These are phyloP conservation scores for Mesoligia furuncula DNA, from an alignment of 2,888 invertebrate genomes.

Conservation along the genomic window DNA sequence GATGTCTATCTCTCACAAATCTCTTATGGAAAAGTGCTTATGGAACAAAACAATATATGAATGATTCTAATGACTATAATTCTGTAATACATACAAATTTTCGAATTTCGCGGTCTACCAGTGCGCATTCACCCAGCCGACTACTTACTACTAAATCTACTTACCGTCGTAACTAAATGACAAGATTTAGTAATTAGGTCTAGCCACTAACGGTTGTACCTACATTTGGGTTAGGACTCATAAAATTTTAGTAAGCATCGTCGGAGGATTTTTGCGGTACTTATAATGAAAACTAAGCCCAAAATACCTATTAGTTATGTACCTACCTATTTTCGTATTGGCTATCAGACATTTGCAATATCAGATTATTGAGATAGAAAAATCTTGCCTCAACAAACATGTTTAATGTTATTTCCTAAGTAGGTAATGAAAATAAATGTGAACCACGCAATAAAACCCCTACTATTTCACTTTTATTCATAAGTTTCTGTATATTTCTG, in stretches of 20 bases:
- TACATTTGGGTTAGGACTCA: neutral
- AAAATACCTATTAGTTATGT: neutral
- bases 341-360: slow-evolving; percentile 7
- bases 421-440: slow-evolving; percentile 18
- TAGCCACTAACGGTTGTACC: too few relatives aligned
- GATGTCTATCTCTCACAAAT: too few relatives aligned
- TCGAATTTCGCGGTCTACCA: too few relatives aligned
- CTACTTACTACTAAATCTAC: too few relatives aligned
- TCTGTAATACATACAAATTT: too few relatives aligned
- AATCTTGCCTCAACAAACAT: neutral
- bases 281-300: neutral
- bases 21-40: too few relatives aligned
- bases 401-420: slow-evolving; percentile 13
- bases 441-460: neutral
- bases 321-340: neutral
- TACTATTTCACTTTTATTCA: slow-evolving; percentile 5
- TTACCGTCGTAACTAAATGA: too few relatives aligned
- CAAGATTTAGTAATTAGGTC: too few relatives aligned
- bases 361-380: neutral
- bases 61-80: too few relatives aligned
- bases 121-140: too few relatives aligned
- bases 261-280: neutral
- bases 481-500: slow-evolving; percentile 13
- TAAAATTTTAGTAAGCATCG: neutral
- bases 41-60: too few relatives aligned